phyloP scores from a whole-genome alignment of 23 tunicate genomes.

The Halocynthia roretzi region DNA sequence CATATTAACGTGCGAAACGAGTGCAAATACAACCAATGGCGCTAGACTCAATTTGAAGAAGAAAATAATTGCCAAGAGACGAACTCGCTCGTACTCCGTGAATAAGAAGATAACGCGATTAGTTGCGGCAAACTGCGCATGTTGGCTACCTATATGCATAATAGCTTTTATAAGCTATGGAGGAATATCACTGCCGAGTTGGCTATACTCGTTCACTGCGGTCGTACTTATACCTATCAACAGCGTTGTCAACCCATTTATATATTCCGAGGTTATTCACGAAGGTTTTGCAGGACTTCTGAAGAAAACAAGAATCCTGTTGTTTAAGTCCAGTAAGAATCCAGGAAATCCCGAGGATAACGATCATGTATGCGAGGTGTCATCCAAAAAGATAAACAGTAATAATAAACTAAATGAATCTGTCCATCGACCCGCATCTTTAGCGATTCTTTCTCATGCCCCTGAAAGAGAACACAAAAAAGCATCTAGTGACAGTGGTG shows the following conservation, averaged over 20 bases:
- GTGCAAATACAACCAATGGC: no score
- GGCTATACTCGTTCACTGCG: conserved; percentile 48
- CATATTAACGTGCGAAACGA: no score
- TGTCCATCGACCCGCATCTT: no score
- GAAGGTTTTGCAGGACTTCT: background rate
- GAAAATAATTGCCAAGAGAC: no score
- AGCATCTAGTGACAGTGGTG: background rate
- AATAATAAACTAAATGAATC: no score
- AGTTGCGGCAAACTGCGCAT: conserved; percentile 36
- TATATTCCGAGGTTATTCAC: conserved; percentile 7
- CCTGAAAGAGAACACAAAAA: background rate
- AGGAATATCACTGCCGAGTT: conserved; percentile 18
- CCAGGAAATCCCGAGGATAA: no score
- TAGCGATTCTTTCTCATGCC: background rate
- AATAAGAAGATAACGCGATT: conserved; percentile 19
- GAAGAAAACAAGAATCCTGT: no score
- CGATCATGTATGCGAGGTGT: no score
- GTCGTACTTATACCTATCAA: conserved; percentile 40
- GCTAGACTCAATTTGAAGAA: no score
- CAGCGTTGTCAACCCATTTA: conserved; percentile 5
- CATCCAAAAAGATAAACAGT: no score
- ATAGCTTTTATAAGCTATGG: conserved; percentile 25
- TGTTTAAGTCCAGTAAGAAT: no score
- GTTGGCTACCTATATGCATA: conserved; percentile 45
- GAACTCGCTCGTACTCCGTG: background rate